Evolutionary conservation across 2,888 invertebrate species (phyloP).

Genomic region (Neuroscelio doddi): DNA sequence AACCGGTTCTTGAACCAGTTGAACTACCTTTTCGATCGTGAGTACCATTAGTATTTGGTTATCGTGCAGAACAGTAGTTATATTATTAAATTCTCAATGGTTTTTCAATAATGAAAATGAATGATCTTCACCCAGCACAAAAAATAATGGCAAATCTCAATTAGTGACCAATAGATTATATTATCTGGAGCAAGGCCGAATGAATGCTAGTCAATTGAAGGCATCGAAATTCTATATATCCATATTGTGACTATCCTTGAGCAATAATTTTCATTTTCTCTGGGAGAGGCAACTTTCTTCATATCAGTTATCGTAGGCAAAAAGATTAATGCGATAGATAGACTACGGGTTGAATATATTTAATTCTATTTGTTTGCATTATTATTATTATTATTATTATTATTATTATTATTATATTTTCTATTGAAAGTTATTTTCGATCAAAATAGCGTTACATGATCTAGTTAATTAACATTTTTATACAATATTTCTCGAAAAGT

Average conservation of each 20-base stretch:
- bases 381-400: not conserved
- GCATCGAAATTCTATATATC: constrained; percentile 32
- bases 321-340: constrained; percentile 12
- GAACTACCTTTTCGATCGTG: constrained; percentile 6
- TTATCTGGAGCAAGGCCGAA: constrained; percentile 29
- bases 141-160: constrained; percentile 24
- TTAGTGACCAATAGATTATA: constrained; percentile 25
- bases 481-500: too few relatives aligned
- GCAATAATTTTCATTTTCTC: constrained; percentile 36
- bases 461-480: too few relatives aligned
- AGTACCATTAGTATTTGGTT: constrained; percentile 3
- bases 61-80: not conserved
- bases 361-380: not conserved
- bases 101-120: not conserved
- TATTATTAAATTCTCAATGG: not conserved
- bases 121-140: not conserved
- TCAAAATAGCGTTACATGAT: too few relatives aligned
- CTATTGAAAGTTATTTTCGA: too few relatives aligned
- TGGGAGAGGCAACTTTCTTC: constrained; percentile 39
- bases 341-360: not conserved
- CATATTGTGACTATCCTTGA: constrained; percentile 15
- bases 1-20: constrained; percentile 35
- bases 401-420: not conserved
- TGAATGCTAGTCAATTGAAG: constrained; percentile 1
- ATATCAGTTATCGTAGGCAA: constrained; percentile 11